phyloP scores from a whole-genome alignment of 2,797 vertebrate species.

The Salarias fasciatus region DNA sequence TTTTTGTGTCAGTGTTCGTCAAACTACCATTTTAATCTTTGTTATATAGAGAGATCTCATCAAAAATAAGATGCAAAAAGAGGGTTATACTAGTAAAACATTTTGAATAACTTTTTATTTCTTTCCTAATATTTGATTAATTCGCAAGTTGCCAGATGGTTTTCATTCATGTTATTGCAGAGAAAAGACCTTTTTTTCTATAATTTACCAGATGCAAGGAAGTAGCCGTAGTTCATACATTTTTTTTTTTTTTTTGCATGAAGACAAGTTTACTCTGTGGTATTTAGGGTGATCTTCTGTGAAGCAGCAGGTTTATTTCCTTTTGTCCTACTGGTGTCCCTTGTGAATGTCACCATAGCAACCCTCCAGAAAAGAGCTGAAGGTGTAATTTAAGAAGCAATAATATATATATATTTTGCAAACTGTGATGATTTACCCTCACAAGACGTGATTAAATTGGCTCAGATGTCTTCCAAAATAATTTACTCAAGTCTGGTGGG shows the following conservation, averaged over 20 bases:
- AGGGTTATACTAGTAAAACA: no score
- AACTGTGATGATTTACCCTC: conserved; percentile 26
- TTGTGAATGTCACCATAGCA: conserved; percentile 63
- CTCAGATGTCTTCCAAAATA: conserved; percentile 62
- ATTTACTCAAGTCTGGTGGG: conserved; percentile 59
- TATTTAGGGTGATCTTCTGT: conserved; percentile 51
- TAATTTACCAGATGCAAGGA: neutral
- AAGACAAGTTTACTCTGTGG: conserved; percentile 41
- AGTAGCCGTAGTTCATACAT: conserved; percentile 6
- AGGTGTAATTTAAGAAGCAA: conserved; percentile 57
- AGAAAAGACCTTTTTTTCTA: no score
- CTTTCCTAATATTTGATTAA: neutral
- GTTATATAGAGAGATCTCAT: no score
- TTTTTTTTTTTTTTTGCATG: conserved; percentile 51
- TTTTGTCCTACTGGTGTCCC: conserved; percentile 51
- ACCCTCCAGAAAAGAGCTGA: conserved; percentile 46
- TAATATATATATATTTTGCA: conserved; percentile 29
- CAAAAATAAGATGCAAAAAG: no score
- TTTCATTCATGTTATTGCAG: neutral
- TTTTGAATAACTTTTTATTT: no score
- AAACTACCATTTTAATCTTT: no score
- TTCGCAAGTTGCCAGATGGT: neutral
- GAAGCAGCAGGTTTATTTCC: conserved; percentile 55
- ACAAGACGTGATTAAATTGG: conserved; percentile 54
- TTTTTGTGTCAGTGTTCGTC: no score